A percentile compares a stretch with the other conserved stretches of the same genome.
Evolutionary conservation across 2,888 invertebrate species (phyloP).

Genomic region (Apodemia mormo): DNA sequence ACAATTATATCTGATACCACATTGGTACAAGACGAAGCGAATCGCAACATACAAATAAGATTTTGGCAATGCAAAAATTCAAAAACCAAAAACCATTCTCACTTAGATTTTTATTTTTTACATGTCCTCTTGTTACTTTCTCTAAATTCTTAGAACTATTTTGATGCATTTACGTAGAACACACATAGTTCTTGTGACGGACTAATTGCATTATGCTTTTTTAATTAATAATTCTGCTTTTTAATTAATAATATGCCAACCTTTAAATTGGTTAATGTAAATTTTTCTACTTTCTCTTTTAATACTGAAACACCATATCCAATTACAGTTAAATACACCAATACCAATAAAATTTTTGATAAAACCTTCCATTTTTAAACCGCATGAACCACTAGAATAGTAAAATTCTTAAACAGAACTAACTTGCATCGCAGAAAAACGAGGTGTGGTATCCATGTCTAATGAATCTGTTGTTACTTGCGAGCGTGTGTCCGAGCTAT

Average conservation of each 20-base stretch:
- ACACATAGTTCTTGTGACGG: no score
- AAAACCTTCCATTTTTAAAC: background rate
- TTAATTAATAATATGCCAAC: background rate
- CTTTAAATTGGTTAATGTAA: background rate
- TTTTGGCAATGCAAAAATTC: no score
- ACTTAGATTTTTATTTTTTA: no score
- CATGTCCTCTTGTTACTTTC: background rate
- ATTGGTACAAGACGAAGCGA: no score
- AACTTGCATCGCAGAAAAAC: conserved; percentile 82
- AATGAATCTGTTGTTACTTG: conserved; percentile 76
- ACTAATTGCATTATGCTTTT: background rate
- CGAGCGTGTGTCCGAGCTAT: conserved; percentile 73
- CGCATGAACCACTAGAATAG: background rate
- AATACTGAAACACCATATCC: conserved; percentile 3
- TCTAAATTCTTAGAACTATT: background rate
- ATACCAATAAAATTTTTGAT: background rate
- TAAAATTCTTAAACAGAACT: conserved; percentile 74
- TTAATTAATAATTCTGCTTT: background rate
- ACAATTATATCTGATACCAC: no score
- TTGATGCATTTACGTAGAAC: no score
- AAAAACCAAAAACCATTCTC: no score
- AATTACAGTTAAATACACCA: background rate
- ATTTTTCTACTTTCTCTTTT: background rate
- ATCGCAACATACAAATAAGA: no score
- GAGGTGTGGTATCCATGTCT: conserved; percentile 74